Evolutionary conservation across 2,113 vertebrate species (phyloP).

Genomic region (Coregonus clupeaformis): DNA sequence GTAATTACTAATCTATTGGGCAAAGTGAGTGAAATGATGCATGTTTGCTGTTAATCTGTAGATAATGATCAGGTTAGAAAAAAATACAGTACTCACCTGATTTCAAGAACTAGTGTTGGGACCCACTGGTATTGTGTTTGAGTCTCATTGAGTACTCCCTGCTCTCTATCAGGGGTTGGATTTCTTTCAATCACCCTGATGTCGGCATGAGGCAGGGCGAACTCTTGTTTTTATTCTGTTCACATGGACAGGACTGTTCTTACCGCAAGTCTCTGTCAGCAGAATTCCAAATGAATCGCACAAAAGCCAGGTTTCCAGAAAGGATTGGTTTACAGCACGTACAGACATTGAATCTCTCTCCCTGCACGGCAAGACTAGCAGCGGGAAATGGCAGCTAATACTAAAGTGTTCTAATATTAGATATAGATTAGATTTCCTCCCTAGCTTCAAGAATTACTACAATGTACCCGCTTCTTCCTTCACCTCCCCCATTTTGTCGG

Average conservation of each 20-base stretch:
- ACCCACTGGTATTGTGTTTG: too few species aligned
- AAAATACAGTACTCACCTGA: too few species aligned
- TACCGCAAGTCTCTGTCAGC: slow-evolving; percentile 33
- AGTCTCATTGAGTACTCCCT: too few species aligned
- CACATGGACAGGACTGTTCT: slow-evolving; percentile 20
- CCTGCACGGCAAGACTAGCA: not conserved
- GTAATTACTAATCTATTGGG: too few species aligned
- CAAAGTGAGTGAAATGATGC: too few species aligned
- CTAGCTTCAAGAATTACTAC: not conserved
- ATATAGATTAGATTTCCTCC: not conserved
- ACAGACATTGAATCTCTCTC: not conserved
- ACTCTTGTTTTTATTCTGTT: slow-evolving; percentile 24
- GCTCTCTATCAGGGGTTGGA: too few species aligned
- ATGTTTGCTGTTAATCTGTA: not conserved
- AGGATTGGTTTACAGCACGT: slow-evolving; percentile 20
- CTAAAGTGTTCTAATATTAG: not conserved
- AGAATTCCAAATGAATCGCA: slow-evolving; percentile 41
- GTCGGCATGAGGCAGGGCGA: not conserved
- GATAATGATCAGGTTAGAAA: not conserved
- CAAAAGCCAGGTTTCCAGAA: slow-evolving; percentile 18
- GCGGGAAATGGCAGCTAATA: not conserved
- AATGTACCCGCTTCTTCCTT: not conserved
- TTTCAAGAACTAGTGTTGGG: too few species aligned
- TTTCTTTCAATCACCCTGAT: not conserved
- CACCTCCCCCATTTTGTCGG: too few species aligned